These are phyloP conservation scores for Serinus canaria DNA, from an alignment of 2,113 vertebrate genomes.

Conservation along the genomic window DNA sequence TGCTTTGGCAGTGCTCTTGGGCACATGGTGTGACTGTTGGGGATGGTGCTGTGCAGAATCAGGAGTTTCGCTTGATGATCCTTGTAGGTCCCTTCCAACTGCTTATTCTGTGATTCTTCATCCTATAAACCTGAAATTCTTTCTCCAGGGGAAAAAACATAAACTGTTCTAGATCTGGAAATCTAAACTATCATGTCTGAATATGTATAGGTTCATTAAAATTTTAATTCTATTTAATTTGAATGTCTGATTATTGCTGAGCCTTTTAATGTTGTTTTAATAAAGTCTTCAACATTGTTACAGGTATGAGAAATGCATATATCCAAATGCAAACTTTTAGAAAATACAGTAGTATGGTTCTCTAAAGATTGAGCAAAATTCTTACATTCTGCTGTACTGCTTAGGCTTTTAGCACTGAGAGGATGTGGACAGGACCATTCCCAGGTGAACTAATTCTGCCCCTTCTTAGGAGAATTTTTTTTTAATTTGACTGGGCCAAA, in stretches of 20 bases:
- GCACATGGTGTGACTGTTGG: fast-evolving
- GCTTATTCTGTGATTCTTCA: not conserved
- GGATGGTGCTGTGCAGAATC: not conserved
- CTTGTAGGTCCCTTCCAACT: not conserved
- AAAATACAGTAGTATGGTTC: not conserved
- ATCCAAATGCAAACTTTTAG: not conserved
- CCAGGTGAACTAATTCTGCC: not conserved
- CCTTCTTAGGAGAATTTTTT: not conserved
- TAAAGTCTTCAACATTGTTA: not conserved
- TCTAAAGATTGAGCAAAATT: not conserved
- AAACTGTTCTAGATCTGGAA: not conserved
- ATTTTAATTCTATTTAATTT: not conserved
- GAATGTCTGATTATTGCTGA: not conserved
- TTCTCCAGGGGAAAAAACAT: not conserved
- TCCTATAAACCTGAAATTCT: not conserved
- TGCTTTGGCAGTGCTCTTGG: not conserved
- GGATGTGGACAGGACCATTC: not conserved
- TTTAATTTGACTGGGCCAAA: not conserved
- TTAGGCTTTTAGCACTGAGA: not conserved
- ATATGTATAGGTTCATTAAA: not conserved
- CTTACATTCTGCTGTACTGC: not conserved
- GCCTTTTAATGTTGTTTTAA: not conserved
- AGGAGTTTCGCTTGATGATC: not conserved
- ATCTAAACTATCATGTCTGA: not conserved
- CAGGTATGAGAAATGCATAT: not conserved